Conservation (phyloP, 2,113 vertebrate species). For the Leucopsar rothschildi region DNA sequence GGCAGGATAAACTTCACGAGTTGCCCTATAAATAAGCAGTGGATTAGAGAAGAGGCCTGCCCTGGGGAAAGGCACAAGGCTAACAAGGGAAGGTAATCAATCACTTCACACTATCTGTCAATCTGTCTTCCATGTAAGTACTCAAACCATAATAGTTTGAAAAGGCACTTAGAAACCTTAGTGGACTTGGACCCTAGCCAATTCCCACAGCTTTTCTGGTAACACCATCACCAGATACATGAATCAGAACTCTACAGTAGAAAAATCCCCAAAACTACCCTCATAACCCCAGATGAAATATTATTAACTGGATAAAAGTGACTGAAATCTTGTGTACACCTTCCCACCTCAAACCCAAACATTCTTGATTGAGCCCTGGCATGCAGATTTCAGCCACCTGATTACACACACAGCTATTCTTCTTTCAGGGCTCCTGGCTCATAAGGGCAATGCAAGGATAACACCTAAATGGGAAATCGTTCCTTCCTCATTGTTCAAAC, state of each 20-base stretch:
- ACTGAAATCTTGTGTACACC: not conserved
- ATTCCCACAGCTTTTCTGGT: not conserved
- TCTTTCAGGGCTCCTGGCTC: not conserved
- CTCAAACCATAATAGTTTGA: not conserved
- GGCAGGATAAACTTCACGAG: not conserved
- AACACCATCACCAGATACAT: not conserved
- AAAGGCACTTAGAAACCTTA: not conserved
- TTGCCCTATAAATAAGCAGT: not conserved
- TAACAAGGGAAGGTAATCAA: not conserved
- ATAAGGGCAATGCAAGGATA: not conserved
- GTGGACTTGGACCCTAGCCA: not conserved
- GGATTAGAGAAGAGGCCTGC: not conserved
- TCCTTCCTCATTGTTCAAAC: not conserved
- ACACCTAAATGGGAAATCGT: not conserved
- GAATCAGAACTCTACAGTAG: not conserved
- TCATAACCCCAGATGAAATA: not conserved
- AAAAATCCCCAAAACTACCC: not conserved
- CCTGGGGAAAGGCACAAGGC: not conserved
- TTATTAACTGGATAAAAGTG: not conserved
- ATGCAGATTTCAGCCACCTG: not conserved
- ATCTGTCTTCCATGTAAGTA: not conserved
- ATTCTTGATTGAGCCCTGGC: not conserved
- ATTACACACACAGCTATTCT: not conserved
- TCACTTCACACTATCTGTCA: not conserved
- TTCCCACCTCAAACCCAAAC: not conserved